These are phyloP conservation scores for Echinarachnius parma DNA, from an alignment of 53 echinoderm and acorn worm genomes.

Conservation along the genomic window DNA sequence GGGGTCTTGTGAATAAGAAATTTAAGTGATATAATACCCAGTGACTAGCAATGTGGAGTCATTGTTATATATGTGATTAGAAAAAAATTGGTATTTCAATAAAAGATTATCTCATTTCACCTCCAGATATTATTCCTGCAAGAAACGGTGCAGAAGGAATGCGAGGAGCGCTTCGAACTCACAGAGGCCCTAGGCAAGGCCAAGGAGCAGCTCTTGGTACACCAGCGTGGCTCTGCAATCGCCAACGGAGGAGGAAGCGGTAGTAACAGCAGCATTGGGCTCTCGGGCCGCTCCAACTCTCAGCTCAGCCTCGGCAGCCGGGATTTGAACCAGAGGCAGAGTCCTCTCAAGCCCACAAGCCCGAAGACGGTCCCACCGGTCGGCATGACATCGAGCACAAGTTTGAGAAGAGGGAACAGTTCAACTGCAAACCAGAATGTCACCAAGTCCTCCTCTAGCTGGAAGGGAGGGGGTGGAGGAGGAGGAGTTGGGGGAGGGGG, in stretches of 20 bases:
- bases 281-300: constrained; percentile 5
- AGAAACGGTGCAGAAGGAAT: constrained; percentile 85
- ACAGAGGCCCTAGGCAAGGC: constrained; percentile 85
- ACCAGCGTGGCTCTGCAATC: constrained; percentile 62
- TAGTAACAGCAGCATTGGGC: too few species aligned
- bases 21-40: too few species aligned
- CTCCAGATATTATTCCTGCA: constrained; percentile 80
- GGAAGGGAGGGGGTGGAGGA: constrained; percentile 9
- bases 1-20: too few species aligned
- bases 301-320: constrained; percentile 6
- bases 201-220: constrained; percentile 74
- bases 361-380: not conserved
- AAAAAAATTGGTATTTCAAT: too few species aligned
- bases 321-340: too few species aligned
- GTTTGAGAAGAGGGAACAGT: too few species aligned
- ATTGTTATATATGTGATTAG: too few species aligned
- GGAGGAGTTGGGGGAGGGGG: not conserved
- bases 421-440: too few species aligned
- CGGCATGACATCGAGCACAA: too few species aligned
- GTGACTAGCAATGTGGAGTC: too few species aligned
- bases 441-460: too few species aligned
- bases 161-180: constrained; percentile 88
- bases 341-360: constrained; percentile 14
- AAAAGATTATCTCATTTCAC: too few species aligned
- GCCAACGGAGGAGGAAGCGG: constrained; percentile 8